These are phyloP conservation scores for Megaleporinus macrocephalus DNA, from an alignment of 2,113 vertebrate species.

Conservation along the genomic window DNA sequence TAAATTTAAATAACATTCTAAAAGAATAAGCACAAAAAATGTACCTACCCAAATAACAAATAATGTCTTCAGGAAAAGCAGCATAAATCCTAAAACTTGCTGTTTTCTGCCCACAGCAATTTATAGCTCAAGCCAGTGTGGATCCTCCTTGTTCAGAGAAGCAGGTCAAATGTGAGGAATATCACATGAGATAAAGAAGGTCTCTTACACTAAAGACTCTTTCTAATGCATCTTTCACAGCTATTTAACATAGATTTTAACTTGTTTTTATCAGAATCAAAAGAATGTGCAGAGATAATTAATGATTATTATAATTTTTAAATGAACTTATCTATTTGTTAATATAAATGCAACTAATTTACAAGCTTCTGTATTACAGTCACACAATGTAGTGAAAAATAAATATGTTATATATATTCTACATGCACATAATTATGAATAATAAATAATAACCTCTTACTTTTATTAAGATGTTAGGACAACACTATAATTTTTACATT, in stretches of 20 bases:
- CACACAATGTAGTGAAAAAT: too few species aligned
- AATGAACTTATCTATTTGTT: too few species aligned
- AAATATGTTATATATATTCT: too few species aligned
- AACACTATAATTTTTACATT: too few species aligned
- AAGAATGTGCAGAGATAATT: neutral
- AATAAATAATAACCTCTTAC: too few species aligned
- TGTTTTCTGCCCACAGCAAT: neutral
- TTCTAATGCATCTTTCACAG: neutral
- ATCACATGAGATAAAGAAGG: neutral
- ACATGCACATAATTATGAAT: too few species aligned
- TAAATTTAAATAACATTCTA: neutral
- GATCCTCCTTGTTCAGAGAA: neutral
- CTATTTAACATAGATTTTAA: neutral
- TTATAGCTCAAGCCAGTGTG: neutral
- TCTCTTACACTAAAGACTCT: neutral
- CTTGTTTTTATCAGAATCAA: neutral
- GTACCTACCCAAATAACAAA: neutral
- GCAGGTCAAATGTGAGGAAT: neutral
- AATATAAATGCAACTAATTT: too few species aligned
- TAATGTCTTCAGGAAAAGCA: neutral
- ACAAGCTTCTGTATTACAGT: too few species aligned
- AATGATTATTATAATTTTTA: too few species aligned
- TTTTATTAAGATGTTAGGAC: too few species aligned
- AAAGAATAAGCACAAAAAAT: neutral
- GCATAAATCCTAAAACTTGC: neutral